Evolutionary conservation across 2,888 invertebrate genomes (phyloP).

Genomic region (Pristionchus maxplancki): DNA sequence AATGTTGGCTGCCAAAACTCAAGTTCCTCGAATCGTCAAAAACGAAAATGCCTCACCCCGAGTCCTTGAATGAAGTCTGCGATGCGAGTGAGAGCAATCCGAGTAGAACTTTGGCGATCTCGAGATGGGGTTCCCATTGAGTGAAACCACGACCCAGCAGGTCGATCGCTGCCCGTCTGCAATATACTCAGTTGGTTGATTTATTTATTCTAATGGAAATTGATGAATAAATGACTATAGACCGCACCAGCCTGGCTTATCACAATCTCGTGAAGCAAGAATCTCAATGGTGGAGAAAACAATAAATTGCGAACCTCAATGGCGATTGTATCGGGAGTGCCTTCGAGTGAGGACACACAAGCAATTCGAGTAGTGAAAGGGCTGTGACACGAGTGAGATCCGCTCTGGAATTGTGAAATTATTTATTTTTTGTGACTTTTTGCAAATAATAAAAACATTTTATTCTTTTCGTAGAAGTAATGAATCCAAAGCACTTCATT

Average conservation of each 20-base stretch:
- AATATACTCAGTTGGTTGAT: neutral
- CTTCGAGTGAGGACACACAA: conserved; percentile 89
- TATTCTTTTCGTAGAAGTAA: neutral
- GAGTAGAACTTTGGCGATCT: conserved; percentile 85
- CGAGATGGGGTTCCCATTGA: conserved; percentile 98
- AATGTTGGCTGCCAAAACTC: neutral
- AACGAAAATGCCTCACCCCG: neutral
- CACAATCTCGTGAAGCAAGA: too few species aligned
- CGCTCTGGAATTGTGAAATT: conserved; percentile 84
- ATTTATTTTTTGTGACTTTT: conserved; percentile 88
- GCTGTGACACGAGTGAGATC: conserved; percentile 77
- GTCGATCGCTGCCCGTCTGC: conserved; percentile 93
- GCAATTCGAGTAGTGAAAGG: conserved; percentile 92
- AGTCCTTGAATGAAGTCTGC: neutral
- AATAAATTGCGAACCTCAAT: conserved; percentile 78
- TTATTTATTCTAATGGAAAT: too few species aligned
- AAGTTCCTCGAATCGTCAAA: neutral
- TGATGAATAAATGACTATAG: too few species aligned
- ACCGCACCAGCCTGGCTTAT: neutral
- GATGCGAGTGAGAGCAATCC: conserved; percentile 37
- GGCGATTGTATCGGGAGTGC: conserved; percentile 93
- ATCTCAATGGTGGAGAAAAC: neutral
- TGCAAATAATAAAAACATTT: conserved; percentile 84
- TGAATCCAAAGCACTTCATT: neutral
- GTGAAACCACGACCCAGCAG: conserved; percentile 90